phyloP scores from a whole-genome alignment of 2,888 invertebrate species.

The Orthosia gracilis region DNA sequence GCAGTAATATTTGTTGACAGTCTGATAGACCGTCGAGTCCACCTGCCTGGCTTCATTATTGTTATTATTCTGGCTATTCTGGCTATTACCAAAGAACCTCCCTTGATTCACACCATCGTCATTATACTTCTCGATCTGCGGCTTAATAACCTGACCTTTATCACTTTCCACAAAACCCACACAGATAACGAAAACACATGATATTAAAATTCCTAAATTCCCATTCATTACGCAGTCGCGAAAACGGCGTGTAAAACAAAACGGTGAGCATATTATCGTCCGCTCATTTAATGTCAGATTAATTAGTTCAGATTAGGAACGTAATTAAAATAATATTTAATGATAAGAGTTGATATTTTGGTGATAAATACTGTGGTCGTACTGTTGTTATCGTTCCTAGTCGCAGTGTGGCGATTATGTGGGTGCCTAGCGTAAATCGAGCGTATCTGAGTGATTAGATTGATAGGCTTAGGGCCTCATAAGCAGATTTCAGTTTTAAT shows the following conservation, averaged over 20 bases:
- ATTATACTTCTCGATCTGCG: conserved; percentile 22
- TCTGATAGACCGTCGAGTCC: conserved; percentile 67
- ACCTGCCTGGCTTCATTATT: conserved; percentile 38
- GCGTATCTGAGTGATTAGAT: conserved; percentile 48
- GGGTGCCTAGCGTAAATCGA: background rate
- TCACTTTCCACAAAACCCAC: conserved; percentile 19
- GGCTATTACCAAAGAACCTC: background rate
- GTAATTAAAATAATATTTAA: conserved; percentile 52
- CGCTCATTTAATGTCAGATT: conserved; percentile 39
- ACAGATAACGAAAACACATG: conserved; percentile 35
- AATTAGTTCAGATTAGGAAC: conserved; percentile 45
- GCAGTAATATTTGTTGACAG: conserved; percentile 75
- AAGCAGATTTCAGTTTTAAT: background rate
- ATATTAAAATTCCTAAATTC: conserved; percentile 33
- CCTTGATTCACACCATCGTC: background rate
- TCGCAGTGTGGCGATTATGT: conserved; percentile 6
- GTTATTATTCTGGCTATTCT: background rate
- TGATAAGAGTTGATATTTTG: conserved; percentile 53
- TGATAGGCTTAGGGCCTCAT: background rate
- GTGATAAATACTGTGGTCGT: conserved; percentile 39
- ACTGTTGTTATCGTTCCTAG: conserved; percentile 25
- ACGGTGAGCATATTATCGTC: conserved; percentile 36
- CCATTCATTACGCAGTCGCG: conserved; percentile 43
- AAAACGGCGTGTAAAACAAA: background rate
- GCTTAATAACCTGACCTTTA: conserved; percentile 4